Evolutionary conservation across 2,888 invertebrate species (phyloP).

Genomic region (Tetheella fluctuosa): DNA sequence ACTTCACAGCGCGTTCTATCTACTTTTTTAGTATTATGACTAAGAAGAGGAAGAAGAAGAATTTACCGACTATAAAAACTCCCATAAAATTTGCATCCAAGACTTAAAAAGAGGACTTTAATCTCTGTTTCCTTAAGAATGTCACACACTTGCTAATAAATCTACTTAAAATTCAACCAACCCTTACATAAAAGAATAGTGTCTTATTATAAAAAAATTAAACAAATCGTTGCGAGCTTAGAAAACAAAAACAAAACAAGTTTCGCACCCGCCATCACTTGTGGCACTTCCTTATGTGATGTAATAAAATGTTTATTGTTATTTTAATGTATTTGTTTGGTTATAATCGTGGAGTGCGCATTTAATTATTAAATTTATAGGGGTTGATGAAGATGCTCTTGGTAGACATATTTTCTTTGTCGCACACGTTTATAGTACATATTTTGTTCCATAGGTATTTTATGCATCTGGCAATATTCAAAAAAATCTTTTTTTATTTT

Average conservation of each 20-base stretch:
- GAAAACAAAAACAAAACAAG: slow-evolving; percentile 37
- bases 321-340: slow-evolving; percentile 72
- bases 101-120: not conserved
- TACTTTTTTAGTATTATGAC: too few species aligned
- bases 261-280: slow-evolving; percentile 26
- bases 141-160: slow-evolving; percentile 16
- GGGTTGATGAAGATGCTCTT: slow-evolving; percentile 30
- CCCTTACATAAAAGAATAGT: slow-evolving; percentile 25
- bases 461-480: too few species aligned
- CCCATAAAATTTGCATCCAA: too few species aligned
- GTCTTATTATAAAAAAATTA: slow-evolving; percentile 31
- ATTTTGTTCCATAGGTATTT: too few species aligned
- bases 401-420: not conserved
- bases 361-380: slow-evolving; percentile 58
- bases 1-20: too few species aligned
- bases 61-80: too few species aligned
- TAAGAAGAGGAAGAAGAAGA: too few species aligned
- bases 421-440: too few species aligned
- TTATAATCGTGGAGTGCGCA: slow-evolving; percentile 57
- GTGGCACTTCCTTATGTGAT: slow-evolving; percentile 32
- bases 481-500: too few species aligned
- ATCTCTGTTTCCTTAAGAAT: not conserved
- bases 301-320: slow-evolving; percentile 64
- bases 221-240: slow-evolving; percentile 45
- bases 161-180: slow-evolving; percentile 20